A percentile compares a stretch with the other conserved stretches of the same genome.
phyloP scores from a whole-genome alignment of 2,797 vertebrate species.

The Taeniopygia guttata region DNA sequence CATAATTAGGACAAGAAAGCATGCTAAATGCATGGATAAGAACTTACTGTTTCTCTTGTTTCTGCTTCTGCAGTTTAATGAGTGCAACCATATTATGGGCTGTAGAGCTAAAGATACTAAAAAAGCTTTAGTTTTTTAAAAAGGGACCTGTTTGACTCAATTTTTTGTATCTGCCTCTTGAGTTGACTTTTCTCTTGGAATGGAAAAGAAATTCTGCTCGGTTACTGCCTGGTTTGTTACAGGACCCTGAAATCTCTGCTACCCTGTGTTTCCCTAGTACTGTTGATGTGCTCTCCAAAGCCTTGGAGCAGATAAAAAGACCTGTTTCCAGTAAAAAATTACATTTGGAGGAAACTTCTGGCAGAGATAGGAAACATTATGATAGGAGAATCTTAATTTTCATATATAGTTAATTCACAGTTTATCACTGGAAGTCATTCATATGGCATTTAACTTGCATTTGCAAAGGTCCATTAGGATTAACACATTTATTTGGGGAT shows the following conservation, averaged over 20 bases:
- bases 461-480: background rate
- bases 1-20: background rate
- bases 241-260: background rate
- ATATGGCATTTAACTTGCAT: background rate
- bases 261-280: background rate
- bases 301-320: background rate
- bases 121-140: background rate
- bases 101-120: background rate
- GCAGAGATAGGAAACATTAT: background rate
- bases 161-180: background rate
- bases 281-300: background rate
- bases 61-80: background rate
- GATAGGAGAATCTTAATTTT: background rate
- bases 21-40: background rate
- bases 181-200: background rate
- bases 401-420: background rate
- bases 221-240: background rate
- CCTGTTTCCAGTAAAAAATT: background rate
- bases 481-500: background rate
- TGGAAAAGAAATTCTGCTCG: background rate
- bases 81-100: background rate
- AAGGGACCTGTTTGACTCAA: background rate
- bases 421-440: background rate
- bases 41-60: background rate
- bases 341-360: background rate